These are phyloP conservation scores for Nephrotoma flavescens DNA, from an alignment of 2,888 invertebrate species.

Conservation along the genomic window DNA sequence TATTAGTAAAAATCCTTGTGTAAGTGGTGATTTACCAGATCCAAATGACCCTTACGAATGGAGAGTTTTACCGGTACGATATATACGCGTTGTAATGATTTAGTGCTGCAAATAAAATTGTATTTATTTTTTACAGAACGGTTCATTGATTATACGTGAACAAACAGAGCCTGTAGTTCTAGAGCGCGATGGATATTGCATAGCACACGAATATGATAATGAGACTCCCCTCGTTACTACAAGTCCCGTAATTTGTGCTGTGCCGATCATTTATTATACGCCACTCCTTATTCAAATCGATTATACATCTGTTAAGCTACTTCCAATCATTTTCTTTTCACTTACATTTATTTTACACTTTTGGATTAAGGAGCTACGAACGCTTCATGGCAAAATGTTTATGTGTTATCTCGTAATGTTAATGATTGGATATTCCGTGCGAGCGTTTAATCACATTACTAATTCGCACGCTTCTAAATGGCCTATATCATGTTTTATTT, in stretches of 20 bases:
- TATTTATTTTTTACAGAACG: neutral
- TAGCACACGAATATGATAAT: neutral
- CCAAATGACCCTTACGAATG: neutral
- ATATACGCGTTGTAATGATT: neutral
- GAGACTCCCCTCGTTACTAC: neutral
- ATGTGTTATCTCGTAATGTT: neutral
- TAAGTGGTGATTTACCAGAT: neutral
- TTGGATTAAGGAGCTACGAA: conserved; percentile 48
- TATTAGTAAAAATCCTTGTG: neutral
- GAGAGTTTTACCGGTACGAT: neutral
- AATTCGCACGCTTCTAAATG: neutral
- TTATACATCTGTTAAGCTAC: neutral
- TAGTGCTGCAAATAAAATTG: neutral
- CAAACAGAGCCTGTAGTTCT: neutral
- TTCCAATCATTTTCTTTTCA: neutral
- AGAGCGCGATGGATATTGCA: neutral
- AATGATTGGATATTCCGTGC: neutral
- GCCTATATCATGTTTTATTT: neutral
- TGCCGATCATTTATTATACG: neutral
- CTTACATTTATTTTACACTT: conserved; percentile 55
- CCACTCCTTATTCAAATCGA: neutral
- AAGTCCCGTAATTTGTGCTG: neutral
- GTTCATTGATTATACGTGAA: neutral
- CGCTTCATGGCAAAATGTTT: neutral
- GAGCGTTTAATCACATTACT: neutral